Conservation (phyloP, 1,140 invertebrate genomes). For the Leguminivora glycinivorella region DNA sequence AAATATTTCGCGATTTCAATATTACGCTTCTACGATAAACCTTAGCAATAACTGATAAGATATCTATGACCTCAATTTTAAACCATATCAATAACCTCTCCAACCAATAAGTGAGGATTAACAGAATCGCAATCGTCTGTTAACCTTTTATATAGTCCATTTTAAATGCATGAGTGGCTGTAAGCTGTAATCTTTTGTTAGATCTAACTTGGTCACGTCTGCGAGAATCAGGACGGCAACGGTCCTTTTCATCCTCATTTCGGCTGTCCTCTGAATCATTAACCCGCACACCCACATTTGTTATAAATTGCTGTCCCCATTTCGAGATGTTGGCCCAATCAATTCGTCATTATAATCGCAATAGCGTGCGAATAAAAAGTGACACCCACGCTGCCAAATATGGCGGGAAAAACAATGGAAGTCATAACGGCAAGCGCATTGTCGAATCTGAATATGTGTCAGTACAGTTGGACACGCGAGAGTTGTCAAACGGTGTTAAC, state of each 20-base stretch:
- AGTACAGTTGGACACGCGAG: constrained; percentile 35
- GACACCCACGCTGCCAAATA: constrained; percentile 59
- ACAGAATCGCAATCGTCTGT: constrained; percentile 28
- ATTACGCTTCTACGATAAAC: neutral
- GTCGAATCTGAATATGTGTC: constrained; percentile 60
- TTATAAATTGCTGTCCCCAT: constrained; percentile 51
- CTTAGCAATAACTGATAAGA: constrained; percentile 9
- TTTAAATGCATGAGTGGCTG: constrained; percentile 18
- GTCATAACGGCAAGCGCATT: constrained; percentile 57
- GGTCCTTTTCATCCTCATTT: constrained; percentile 54
- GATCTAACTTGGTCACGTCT: constrained; percentile 39
- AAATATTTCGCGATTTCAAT: neutral
- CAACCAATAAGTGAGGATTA: neutral
- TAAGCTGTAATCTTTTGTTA: constrained; percentile 33
- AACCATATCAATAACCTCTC: constrained; percentile 9
- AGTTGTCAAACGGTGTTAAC: constrained; percentile 50
- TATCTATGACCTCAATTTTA: constrained; percentile 19
- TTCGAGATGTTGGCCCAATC: constrained; percentile 59
- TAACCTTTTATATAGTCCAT: constrained; percentile 33
- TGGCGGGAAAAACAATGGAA: constrained; percentile 63
- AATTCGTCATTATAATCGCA: constrained; percentile 68
- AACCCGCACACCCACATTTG: constrained; percentile 59
- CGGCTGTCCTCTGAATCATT: constrained; percentile 56
- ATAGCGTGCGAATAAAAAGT: constrained; percentile 56
- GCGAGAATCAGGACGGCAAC: constrained; percentile 56